Percentiles rank a stretch among this genome's conserved stretches.
Evolutionary conservation across 30 jellyfish, hydroid and myxozoan species (phyloP).

Genomic region (Aurelia sp.): DNA sequence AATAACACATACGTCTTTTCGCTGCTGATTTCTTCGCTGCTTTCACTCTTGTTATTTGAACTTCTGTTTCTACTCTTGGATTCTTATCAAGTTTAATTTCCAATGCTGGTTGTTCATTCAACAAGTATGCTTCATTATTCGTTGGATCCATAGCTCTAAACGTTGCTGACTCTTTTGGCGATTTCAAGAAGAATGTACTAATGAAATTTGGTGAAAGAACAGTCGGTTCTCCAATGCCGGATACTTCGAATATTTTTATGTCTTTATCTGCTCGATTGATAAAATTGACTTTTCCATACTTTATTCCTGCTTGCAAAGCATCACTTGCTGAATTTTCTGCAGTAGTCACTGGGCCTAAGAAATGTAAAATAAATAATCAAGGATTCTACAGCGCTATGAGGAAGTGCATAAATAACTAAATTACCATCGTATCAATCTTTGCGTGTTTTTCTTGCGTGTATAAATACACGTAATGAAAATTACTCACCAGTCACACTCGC

Average conservation of each 20-base stretch:
- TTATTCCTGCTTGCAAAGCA: constrained; percentile 35
- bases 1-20: constrained; percentile 56
- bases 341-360: background rate
- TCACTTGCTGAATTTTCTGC: background rate
- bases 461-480: too few relatives aligned
- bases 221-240: constrained; percentile 99
- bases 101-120: constrained; percentile 79
- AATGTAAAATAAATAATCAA: background rate
- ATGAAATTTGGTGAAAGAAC: constrained; percentile 92
- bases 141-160: constrained; percentile 87
- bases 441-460: too few relatives aligned
- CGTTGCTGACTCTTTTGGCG: constrained; percentile 88
- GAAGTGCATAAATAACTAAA: too few relatives aligned
- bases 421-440: too few relatives aligned
- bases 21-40: constrained; percentile 51
- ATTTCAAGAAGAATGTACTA: constrained; percentile 94
- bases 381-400: too few relatives aligned
- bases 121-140: constrained; percentile 76
- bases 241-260: constrained; percentile 83
- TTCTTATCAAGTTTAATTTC: constrained; percentile 76
- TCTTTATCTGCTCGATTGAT: constrained; percentile 90
- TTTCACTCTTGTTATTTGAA: constrained; percentile 66
- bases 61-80: constrained; percentile 90
- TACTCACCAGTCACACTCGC: too few relatives aligned
- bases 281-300: constrained; percentile 91